Base-by-base conservation (phyloP, 2,888 invertebrate genomes). In the Zootermopsis nevadensis region DNA sequence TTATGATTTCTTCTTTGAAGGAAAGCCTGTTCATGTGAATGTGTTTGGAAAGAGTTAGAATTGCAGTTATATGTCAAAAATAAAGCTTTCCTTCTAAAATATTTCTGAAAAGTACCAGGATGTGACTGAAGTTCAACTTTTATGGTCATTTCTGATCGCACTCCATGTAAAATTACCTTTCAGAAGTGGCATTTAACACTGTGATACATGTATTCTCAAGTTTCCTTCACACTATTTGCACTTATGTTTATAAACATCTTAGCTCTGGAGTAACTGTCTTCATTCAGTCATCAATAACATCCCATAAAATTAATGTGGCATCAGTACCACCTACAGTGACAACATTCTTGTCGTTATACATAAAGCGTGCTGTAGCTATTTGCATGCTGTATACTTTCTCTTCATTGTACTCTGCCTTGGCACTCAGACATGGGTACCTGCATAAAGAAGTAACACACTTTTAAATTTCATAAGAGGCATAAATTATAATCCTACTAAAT, bases 301-400 rank as follows among this genome's bases (percentile, higher is more conserved):
- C 96, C 97, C 97, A 98, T 86, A 97, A 93, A 95, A 98, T 96
- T 66, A 98, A 92, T 12, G 96, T 95, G 38, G 97, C 97, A 88
- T 97, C 97, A 85, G 94, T 93, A 53, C 97, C 97, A 4, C 98
- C 97, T 19, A 96, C 94, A 30, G 95, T 95, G 82, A 97, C 94
- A 84, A 97, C 91, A 87, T 95, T 95, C 82, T 95, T 93, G 89
- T 97, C 97, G 88, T 97, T 97, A 90, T 94, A 96, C 30, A 97
- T 91, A 90, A 98, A 98, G 72, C 96, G 92, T 0, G 95, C 94
- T 84, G 94, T 93, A 60, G 95, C 95, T 79, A 98, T 92, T 86
- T 94, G 93, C 48, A 95, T 95, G 60, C 96, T 96, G 91, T 97
- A 97, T 0, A 95, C 94, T 89, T 97, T 97, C 86, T 94, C 94